These are phyloP conservation scores for Polylopha cassiicola DNA, from an alignment of 2,888 invertebrate genomes.

Conservation along the genomic window DNA sequence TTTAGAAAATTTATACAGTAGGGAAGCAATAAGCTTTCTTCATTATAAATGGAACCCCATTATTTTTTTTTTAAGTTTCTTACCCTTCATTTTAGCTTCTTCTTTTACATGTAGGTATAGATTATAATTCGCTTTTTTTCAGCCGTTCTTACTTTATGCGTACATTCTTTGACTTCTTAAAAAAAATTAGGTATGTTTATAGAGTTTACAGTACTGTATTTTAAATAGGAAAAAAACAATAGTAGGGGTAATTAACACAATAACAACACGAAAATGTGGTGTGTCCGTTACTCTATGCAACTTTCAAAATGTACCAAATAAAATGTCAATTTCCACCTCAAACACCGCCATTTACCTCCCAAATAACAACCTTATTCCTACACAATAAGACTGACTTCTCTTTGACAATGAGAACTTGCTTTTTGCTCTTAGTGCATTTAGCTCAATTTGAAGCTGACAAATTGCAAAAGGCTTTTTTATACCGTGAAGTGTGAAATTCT, in stretches of 20 bases:
- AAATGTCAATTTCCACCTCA: slow-evolving; percentile 27
- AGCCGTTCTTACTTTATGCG: too few relatives aligned
- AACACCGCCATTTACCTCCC: not conserved
- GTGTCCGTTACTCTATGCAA: slow-evolving; percentile 40
- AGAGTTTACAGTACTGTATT: not conserved
- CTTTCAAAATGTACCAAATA: slow-evolving; percentile 36
- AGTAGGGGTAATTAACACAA: slow-evolving; percentile 34
- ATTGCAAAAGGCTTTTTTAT: slow-evolving; percentile 11
- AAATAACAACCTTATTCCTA: not conserved
- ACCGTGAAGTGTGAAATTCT: slow-evolving; percentile 11
- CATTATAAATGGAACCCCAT: too few relatives aligned
- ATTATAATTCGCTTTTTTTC: too few relatives aligned
- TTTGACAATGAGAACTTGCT: not conserved
- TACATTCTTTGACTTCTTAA: not conserved
- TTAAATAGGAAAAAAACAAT: slow-evolving; percentile 15
- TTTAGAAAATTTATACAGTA: too few relatives aligned
- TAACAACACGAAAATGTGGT: slow-evolving; percentile 35
- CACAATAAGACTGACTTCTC: not conserved
- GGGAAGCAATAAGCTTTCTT: too few relatives aligned
- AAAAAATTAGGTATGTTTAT: not conserved
- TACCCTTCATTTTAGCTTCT: too few relatives aligned
- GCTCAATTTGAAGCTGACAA: slow-evolving; percentile 10
- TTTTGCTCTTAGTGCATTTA: slow-evolving; percentile 15
- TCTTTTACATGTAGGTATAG: too few relatives aligned
- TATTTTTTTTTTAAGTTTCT: too few relatives aligned